A percentile compares a stretch with the other conserved stretches of the same genome.
These are phyloP conservation scores for Tholera decimalis DNA, from an alignment of 2,888 invertebrate genomes.

Conservation along the genomic window DNA sequence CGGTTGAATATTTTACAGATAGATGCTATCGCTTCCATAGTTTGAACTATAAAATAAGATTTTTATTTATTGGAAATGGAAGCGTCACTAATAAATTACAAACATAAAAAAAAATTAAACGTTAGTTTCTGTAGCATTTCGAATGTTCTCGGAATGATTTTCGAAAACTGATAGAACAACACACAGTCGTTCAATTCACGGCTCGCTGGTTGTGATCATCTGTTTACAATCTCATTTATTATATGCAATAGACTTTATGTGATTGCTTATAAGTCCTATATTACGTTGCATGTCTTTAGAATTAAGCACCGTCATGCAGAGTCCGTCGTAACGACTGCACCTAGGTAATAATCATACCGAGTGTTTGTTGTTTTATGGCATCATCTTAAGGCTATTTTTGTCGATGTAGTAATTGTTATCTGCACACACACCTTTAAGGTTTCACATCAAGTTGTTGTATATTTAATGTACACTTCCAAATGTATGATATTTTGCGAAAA, in stretches of 20 bases:
- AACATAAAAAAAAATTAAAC: neutral
- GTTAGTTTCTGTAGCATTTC: constrained; percentile 29
- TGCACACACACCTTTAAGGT: constrained; percentile 51
- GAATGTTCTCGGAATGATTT: neutral
- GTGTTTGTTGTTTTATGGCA: constrained; percentile 69
- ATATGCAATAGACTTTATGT: constrained; percentile 5
- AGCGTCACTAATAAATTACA: neutral
- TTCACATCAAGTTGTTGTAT: constrained; percentile 32
- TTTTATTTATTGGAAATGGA: constrained; percentile 21
- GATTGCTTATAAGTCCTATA: constrained; percentile 20
- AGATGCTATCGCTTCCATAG: constrained; percentile 28
- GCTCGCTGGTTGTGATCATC: constrained; percentile 28
- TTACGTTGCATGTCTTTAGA: constrained; percentile 25
- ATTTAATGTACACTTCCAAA: constrained; percentile 22
- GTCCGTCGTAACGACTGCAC: constrained; percentile 55
- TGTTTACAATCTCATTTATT: constrained; percentile 18
- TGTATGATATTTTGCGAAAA: constrained; percentile 11
- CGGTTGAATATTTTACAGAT: constrained; percentile 32
- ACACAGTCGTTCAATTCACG: constrained; percentile 30
- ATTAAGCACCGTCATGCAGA: constrained; percentile 43
- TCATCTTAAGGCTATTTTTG: constrained; percentile 73
- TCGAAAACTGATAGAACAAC: constrained; percentile 14
- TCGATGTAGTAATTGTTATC: constrained; percentile 67
- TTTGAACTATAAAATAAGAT: constrained; percentile 7
- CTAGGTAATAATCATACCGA: constrained; percentile 63